Conservation (phyloP, 2,888 invertebrate genomes). For the Melinaea menophilus region DNA sequence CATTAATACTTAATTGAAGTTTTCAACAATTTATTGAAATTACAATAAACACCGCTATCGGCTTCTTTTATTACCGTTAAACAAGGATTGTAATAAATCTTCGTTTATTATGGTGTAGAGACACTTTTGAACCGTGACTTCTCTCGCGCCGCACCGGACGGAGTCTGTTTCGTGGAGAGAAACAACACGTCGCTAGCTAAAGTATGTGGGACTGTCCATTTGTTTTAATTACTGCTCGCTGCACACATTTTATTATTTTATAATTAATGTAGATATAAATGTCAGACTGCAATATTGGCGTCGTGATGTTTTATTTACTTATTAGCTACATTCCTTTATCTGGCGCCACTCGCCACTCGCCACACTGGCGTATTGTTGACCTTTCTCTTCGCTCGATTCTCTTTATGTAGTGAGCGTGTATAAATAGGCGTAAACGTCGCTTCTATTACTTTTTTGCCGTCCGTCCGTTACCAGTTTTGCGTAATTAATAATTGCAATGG, state of each 20-base stretch:
- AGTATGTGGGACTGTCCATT: too few species aligned
- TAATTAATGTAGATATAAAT: neutral
- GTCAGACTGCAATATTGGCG: conserved; percentile 7
- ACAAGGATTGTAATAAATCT: neutral
- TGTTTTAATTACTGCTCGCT: too few species aligned
- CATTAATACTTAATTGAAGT: neutral
- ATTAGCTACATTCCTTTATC: conserved; percentile 27
- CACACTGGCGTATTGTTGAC: conserved; percentile 25
- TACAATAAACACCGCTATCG: neutral
- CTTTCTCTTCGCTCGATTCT: conserved; percentile 27
- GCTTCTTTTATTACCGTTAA: neutral
- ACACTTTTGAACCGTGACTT: neutral
- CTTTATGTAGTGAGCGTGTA: conserved; percentile 18
- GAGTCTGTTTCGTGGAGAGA: too few species aligned
- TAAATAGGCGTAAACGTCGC: conserved; percentile 16
- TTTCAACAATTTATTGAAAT: conserved; percentile 2
- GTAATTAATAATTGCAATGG: conserved; percentile 29
- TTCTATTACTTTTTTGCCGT: conserved; percentile 20
- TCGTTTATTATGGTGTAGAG: neutral
- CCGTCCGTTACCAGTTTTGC: conserved; percentile 27
- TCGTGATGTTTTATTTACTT: conserved; percentile 26
- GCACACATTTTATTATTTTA: too few species aligned
- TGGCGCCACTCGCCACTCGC: conserved; percentile 22
- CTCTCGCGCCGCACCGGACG: too few species aligned
- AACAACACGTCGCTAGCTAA: too few species aligned